Percentiles rank a stretch among this genome's conserved stretches.
These are phyloP conservation scores for Apoda limacodes DNA, from an alignment of 2,888 invertebrate genomes.

Conservation along the genomic window DNA sequence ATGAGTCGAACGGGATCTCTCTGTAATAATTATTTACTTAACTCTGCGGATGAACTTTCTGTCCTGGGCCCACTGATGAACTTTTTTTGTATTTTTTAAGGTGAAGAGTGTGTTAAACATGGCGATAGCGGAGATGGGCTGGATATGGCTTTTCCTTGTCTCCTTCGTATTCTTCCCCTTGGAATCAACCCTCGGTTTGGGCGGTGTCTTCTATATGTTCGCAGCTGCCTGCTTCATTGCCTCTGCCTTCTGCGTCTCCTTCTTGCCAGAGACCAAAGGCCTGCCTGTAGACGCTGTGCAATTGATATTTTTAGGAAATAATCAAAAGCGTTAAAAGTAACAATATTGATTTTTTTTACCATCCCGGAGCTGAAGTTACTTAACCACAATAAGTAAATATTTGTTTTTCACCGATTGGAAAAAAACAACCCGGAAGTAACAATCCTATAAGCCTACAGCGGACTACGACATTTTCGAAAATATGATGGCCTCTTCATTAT, in stretches of 20 bases:
- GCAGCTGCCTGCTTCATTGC: slow-evolving; percentile 17
- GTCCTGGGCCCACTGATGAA: not conserved
- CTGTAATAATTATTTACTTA: too few species aligned
- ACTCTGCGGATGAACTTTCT: too few species aligned
- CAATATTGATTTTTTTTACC: too few species aligned
- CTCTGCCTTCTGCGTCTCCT: slow-evolving; percentile 16
- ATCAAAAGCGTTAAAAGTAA: too few species aligned
- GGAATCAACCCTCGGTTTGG: slow-evolving; percentile 20
- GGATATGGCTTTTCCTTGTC: slow-evolving; percentile 20
- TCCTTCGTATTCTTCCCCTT: slow-evolving; percentile 24
- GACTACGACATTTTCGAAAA: too few species aligned
- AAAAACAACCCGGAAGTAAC: too few species aligned
- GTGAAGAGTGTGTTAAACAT: slow-evolving; percentile 22
- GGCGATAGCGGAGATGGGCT: slow-evolving; percentile 21
- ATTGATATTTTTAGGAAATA: slow-evolving; percentile 15
- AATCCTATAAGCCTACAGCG: too few species aligned
- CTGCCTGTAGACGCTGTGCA: slow-evolving; percentile 24
- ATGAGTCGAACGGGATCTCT: slow-evolving; percentile 36
- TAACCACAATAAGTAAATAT: too few species aligned
- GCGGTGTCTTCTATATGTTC: slow-evolving; percentile 25
- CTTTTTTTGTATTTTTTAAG: slow-evolving; percentile 19
- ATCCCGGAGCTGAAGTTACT: too few species aligned
- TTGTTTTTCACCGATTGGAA: too few species aligned
- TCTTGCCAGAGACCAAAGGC: slow-evolving; percentile 24
- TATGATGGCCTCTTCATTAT: too few species aligned